A percentile compares a stretch with the other conserved stretches of the same genome.
Conservation (phyloP, 2,888 invertebrate species). For the Adelphocoris suturalis region DNA sequence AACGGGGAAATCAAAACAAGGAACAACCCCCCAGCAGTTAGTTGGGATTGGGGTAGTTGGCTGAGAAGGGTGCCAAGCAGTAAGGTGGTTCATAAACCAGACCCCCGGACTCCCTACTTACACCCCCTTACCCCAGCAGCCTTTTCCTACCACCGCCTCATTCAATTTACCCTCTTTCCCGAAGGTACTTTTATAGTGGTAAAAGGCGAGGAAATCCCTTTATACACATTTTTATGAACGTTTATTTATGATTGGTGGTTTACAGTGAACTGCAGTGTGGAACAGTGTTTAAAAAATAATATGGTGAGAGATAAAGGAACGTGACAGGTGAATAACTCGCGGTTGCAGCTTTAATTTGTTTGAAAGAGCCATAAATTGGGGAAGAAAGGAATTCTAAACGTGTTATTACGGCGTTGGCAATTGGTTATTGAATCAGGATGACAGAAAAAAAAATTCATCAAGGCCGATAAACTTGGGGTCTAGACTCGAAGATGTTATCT, state of each 20-base stretch:
- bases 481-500: slow-evolving; percentile 17
- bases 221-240: slow-evolving; percentile 4
- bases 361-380: not conserved
- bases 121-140: slow-evolving; percentile 18
- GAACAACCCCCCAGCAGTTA: slow-evolving; percentile 66
- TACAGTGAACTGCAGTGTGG: not conserved
- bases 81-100: slow-evolving; percentile 71
- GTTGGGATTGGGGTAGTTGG: slow-evolving; percentile 56
- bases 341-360: not conserved
- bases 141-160: slow-evolving; percentile 45
- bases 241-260: not conserved
- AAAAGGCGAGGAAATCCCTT: not conserved
- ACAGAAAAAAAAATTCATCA: slow-evolving; percentile 16
- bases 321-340: too few species aligned
- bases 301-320: too few species aligned
- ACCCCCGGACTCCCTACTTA: slow-evolving; percentile 59
- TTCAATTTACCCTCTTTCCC: slow-evolving; percentile 49
- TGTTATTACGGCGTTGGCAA: not conserved
- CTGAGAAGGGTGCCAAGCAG: slow-evolving; percentile 62
- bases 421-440: not conserved
- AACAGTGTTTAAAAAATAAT: too few species aligned
- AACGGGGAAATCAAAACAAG: slow-evolving; percentile 70
- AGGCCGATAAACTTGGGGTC: slow-evolving; percentile 11
- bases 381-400: not conserved
- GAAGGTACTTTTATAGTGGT: slow-evolving; percentile 19